Evolutionary conservation across 2,113 vertebrate genomes (phyloP).

Genomic region (Anguilla japonica): DNA sequence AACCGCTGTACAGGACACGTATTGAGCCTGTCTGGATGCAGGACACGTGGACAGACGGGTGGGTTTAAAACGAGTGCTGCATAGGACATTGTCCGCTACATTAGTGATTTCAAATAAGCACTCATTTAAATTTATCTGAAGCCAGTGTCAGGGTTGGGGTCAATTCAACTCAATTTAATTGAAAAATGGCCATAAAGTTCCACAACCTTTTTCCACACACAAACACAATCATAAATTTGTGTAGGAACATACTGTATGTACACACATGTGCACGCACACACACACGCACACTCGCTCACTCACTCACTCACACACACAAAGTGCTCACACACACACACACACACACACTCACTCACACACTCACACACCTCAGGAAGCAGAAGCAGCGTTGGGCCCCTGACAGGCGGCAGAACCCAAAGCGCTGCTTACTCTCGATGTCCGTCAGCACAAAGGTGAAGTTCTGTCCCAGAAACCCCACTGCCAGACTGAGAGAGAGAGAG

Average conservation of each 20-base stretch:
- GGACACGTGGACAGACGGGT: background rate
- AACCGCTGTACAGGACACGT: too few species aligned
- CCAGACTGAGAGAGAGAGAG: slow-evolving; percentile 68
- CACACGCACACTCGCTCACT: too few species aligned
- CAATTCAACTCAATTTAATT: too few species aligned
- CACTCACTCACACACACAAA: background rate
- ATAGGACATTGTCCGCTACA: too few species aligned
- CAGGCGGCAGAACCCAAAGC: slow-evolving; percentile 96
- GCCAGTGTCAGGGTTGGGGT: too few species aligned
- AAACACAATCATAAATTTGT: background rate
- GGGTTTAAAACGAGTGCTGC: too few species aligned
- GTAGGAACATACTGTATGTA: background rate
- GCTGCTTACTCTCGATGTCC: slow-evolving; percentile 97
- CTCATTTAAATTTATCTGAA: too few species aligned
- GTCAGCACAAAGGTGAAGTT: slow-evolving; percentile 98
- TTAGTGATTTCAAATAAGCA: too few species aligned
- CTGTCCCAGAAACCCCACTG: slow-evolving; percentile 88
- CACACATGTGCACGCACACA: background rate
- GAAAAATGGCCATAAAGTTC: background rate
- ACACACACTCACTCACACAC: background rate
- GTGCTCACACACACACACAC: background rate
- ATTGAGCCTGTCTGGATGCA: background rate
- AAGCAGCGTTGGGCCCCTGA: slow-evolving; percentile 91
- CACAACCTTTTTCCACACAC: background rate
- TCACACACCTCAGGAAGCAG: slow-evolving; percentile 71